Percentiles rank a stretch among this genome's conserved stretches.
These are phyloP conservation scores for Caenorhabditis panamensis DNA, from an alignment of 2,888 invertebrate species.

Conservation along the genomic window DNA sequence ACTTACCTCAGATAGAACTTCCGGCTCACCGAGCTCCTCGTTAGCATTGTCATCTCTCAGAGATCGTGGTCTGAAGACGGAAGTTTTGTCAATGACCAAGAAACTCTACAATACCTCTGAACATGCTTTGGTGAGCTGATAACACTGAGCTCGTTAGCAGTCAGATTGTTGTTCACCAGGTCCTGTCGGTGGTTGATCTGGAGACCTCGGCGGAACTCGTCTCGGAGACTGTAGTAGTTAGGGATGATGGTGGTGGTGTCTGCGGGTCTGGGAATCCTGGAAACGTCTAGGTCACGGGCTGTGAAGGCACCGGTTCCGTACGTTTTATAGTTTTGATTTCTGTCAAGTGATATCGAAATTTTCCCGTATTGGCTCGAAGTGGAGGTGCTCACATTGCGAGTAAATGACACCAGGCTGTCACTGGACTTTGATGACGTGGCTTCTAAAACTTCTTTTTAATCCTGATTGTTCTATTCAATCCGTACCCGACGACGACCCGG, in stretches of 20 bases:
- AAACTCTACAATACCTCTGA: neutral
- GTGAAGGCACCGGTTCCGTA: constrained; percentile 9
- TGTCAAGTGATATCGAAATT: constrained; percentile 66
- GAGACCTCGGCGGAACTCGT: constrained; percentile 70
- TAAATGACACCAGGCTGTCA: constrained; percentile 55
- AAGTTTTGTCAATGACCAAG: neutral
- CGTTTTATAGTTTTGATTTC: constrained; percentile 87
- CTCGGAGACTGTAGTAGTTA: constrained; percentile 72
- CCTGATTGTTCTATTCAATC: constrained; percentile 35
- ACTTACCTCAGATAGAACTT: constrained; percentile 40
- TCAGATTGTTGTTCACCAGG: constrained; percentile 74
- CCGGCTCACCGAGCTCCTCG: constrained; percentile 29
- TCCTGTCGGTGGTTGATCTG: constrained; percentile 71
- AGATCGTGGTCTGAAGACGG: constrained; percentile 36
- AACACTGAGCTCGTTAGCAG: constrained; percentile 28
- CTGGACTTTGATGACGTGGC: constrained; percentile 60
- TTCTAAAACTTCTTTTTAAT: constrained; percentile 44
- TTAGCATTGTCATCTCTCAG: constrained; percentile 40
- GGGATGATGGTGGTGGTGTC: constrained; percentile 69
- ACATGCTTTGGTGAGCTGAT: constrained; percentile 54
- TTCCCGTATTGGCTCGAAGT: constrained; percentile 53
- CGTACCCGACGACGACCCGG: constrained; percentile 50
- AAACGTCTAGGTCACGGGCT: neutral
- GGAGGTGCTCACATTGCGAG: constrained; percentile 38
- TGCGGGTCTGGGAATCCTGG: constrained; percentile 24